Base-by-base conservation (phyloP, 2,888 invertebrate genomes). In the Drosophila mimetica region DNA sequence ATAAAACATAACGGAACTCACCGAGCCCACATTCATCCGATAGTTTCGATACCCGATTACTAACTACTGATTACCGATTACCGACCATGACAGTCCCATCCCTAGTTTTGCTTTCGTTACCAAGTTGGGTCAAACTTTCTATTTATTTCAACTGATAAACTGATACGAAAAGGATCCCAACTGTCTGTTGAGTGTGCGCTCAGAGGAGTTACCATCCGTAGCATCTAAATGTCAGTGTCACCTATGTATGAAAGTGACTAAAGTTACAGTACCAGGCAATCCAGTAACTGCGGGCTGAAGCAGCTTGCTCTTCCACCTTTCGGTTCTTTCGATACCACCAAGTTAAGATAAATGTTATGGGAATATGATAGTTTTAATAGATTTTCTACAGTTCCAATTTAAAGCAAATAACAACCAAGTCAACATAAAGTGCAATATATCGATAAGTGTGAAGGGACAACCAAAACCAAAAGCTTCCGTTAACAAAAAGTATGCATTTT, bases 321-420 rank as follows among this genome's bases (percentile, higher is more conserved):
- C 72, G 75, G 72, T 75, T 79, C 65, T 77, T 85, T 82, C 71
- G 80, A 50, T 86, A 82, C 88, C 88, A 82, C 88, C 88, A 85
- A 86, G 39, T 18, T 48, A 67, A 61, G 50, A 63, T 65, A 75
- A 71, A 39, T 77, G 71, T 54, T 58, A 74, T 47, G 54, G 34
- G 48, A 41, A 63, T 75, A 78, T 60, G 54, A 77, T 73, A 80
- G 57, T 70, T 73, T 67, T 76, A 74, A 71, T 71, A 69, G 58
- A 80, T 75, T 80, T 74, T 83, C 78, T 71, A 85, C 58, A 82
- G 72, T 74, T 79, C 50, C 74, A 70, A 71, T 53, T 54, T 39
- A 53, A 63, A 46, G 25, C 30, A 32, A 58, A 37, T 25, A 74
- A 59, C 53, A 50, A 50, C 34, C 42, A 48, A 69, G 20, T 44